phyloP scores from a whole-genome alignment of 2,113 vertebrate species.

The Halcyon senegalensis region DNA sequence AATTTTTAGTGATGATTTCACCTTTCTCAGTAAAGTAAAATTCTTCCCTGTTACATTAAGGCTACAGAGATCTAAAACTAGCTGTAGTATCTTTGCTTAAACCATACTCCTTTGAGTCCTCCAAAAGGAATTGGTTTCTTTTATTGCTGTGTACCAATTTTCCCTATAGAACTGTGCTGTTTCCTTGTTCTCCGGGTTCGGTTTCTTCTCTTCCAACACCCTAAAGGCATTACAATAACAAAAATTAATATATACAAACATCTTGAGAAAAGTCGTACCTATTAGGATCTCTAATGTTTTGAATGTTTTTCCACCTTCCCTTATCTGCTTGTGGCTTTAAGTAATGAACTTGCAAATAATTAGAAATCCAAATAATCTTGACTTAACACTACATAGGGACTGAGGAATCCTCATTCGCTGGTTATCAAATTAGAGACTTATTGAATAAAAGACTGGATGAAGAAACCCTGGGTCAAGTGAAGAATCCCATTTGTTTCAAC shows the following conservation, averaged over 20 bases:
- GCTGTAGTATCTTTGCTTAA: background rate
- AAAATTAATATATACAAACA: background rate
- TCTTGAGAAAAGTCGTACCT: background rate
- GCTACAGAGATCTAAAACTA: background rate
- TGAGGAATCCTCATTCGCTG: background rate
- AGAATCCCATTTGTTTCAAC: background rate
- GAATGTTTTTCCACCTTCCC: background rate
- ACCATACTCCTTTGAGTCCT: background rate
- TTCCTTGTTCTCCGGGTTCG: background rate
- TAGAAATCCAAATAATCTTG: background rate
- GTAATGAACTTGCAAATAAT: background rate
- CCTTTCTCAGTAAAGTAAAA: background rate
- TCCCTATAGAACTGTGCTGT: background rate
- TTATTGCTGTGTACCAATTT: background rate
- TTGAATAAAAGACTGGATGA: background rate
- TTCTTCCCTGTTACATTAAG: background rate
- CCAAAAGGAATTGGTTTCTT: background rate
- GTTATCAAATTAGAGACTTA: background rate
- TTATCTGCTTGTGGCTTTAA: background rate
- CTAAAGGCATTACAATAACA: background rate
- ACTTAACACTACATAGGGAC: background rate
- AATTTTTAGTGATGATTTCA: background rate
- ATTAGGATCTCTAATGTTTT: background rate
- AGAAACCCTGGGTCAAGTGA: background rate
- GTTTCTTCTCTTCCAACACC: conserved; percentile 1